These are phyloP conservation scores for Drosophila borborema DNA, from an alignment of 2,888 invertebrate genomes.

Conservation along the genomic window DNA sequence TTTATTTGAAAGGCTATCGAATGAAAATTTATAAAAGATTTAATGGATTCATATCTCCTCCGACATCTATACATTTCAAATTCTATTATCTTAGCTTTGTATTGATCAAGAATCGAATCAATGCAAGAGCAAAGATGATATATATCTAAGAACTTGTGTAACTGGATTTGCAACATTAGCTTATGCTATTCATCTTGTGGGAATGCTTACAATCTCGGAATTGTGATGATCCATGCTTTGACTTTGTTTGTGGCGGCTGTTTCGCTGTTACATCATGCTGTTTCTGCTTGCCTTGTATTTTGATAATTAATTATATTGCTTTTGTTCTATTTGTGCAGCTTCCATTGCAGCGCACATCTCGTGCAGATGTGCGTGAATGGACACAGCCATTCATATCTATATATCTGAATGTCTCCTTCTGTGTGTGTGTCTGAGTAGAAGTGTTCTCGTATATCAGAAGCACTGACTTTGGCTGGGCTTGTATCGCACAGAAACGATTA, in stretches of 20 bases:
- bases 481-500: conserved; percentile 28
- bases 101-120: not conserved
- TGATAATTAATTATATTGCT: conserved; percentile 77
- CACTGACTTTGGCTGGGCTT: conserved; percentile 12
- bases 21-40: not conserved
- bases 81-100: not conserved
- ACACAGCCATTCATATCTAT: not conserved
- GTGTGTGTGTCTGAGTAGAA: conserved; percentile 4
- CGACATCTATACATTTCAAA: too few relatives aligned
- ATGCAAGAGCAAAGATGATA: not conserved
- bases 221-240: conserved; percentile 26
- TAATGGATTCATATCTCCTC: not conserved
- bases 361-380: conserved; percentile 8
- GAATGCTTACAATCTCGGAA: conserved; percentile 47
- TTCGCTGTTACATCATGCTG: conserved; percentile 51
- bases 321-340: conserved; percentile 67
- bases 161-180: conserved; percentile 7
- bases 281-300: conserved; percentile 70
- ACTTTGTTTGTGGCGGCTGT: conserved; percentile 22
- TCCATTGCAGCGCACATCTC: conserved; percentile 41
- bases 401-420: not conserved
- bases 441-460: conserved; percentile 19
- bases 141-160: not conserved
- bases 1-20: too few relatives aligned
- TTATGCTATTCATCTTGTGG: conserved; percentile 2